Base-by-base conservation (phyloP, 2,113 vertebrate species). In the Jacana jacana region DNA sequence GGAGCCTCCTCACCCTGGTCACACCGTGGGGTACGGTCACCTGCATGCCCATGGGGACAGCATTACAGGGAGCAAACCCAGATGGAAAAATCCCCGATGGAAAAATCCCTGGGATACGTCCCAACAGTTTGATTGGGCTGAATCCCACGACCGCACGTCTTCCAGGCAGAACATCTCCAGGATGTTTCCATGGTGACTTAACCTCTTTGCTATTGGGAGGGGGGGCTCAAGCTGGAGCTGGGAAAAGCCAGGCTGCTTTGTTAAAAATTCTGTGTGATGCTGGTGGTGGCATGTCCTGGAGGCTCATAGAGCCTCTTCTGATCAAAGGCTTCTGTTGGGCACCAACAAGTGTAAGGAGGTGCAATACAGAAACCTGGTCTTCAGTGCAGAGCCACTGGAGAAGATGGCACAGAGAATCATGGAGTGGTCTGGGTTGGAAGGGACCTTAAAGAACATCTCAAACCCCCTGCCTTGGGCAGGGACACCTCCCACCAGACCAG, bases 111-210 rank as follows among this genome's bases (percentile, higher is more conserved):
- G 3, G 77, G 52, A 39, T 11, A n/a, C 25, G 55, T 31, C 37
- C 76, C 0, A 2, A 35, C 0, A 28, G 28, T 16, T 15, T 51
- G 51, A 23, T 13, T 9, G 60, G 0, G 51, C n/a, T n/a, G 48
- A 42, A 81, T 44, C 17, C 64, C 60, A 35, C 14, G 11, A 0
- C 0, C 52, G 55, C 3, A 0, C 4, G 1, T 60, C 25, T 57
- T 76, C 40, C 1, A 11, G 60, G 63, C 61, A 31, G 57, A 83
- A 55, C 19, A 24, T 37, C 71, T 55, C 61, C 91, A 95, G 93
- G 63, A 55, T 39, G 95, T 92, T 95, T 92, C 93, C 93, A 86
- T 84, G 91, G 93, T 65, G 91, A 93, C 6, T n/a, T 3, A 57
- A 57, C 27, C 12, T 68, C 66, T 88, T 35, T 35, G 33, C 12